Evolutionary conservation across 2,113 vertebrate species (phyloP).

Genomic region (Corythoichthys haematopterus): DNA sequence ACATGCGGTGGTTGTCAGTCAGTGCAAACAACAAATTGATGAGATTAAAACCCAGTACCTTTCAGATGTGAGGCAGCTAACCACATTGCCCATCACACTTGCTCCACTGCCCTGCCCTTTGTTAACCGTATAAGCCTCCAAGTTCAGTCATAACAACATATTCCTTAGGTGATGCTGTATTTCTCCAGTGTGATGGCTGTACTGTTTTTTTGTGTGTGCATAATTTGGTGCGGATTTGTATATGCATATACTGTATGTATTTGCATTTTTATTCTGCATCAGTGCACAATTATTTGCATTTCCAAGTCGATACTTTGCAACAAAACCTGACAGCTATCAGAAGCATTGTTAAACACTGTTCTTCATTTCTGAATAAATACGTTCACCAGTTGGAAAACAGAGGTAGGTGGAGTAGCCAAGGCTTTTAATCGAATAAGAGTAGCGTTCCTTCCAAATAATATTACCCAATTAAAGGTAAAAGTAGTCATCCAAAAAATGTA

Average conservation of each 20-base stretch:
- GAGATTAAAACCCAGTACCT: too few species aligned
- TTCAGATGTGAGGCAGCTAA: too few species aligned
- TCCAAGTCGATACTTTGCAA: background rate
- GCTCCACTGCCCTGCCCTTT: too few species aligned
- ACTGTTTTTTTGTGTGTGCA: background rate
- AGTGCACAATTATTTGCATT: conserved; percentile 1
- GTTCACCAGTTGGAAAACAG: conserved; percentile 18
- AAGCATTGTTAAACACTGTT: conserved; percentile 20
- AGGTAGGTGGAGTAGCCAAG: too few species aligned
- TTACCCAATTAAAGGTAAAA: too few species aligned
- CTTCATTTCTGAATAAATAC: conserved; percentile 23
- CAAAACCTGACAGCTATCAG: conserved; percentile 29
- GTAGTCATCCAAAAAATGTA: too few species aligned
- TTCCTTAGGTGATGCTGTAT: too few species aligned
- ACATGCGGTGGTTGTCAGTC: too few species aligned
- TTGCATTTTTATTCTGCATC: background rate
- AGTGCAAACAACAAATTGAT: too few species aligned
- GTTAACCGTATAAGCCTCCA: background rate
- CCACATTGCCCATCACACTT: too few species aligned
- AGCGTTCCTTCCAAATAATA: too few species aligned
- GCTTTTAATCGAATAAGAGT: too few species aligned
- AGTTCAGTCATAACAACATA: background rate
- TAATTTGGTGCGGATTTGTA: background rate
- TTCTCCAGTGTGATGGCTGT: background rate
- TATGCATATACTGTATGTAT: background rate